Evolutionary conservation across 2,888 invertebrate genomes (phyloP).

Genomic region (Caradrina kadenii): DNA sequence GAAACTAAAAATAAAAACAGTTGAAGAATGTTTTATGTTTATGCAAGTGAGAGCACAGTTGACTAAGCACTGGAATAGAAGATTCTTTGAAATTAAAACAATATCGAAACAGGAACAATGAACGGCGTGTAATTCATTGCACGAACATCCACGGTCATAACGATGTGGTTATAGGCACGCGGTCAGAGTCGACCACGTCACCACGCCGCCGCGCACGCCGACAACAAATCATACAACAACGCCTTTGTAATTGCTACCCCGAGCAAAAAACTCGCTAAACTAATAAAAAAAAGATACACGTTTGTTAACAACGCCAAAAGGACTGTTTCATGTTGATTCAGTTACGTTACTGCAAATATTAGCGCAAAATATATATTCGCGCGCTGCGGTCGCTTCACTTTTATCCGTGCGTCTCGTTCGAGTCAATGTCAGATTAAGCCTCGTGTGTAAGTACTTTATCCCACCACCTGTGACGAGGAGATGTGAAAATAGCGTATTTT

Average conservation of each 20-base stretch:
- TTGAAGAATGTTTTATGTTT: constrained; percentile 7
- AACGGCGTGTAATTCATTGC: constrained; percentile 28
- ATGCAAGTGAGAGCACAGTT: constrained; percentile 4
- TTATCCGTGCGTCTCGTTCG: constrained; percentile 68
- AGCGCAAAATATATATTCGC: constrained; percentile 48
- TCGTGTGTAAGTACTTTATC: constrained; percentile 74
- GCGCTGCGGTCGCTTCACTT: constrained; percentile 37
- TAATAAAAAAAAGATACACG: constrained; percentile 51
- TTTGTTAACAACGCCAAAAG: constrained; percentile 52
- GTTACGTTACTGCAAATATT: constrained; percentile 49
- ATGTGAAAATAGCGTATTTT: constrained; percentile 64
- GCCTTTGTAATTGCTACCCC: constrained; percentile 60
- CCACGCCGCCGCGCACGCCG: constrained; percentile 16
- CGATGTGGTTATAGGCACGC: constrained; percentile 48
- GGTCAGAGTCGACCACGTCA: constrained; percentile 19
- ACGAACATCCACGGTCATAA: constrained; percentile 52
- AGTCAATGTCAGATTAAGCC: constrained; percentile 77
- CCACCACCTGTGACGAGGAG: constrained; percentile 74
- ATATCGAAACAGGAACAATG: constrained; percentile 5
- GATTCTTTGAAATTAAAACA: constrained; percentile 31
- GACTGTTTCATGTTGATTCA: constrained; percentile 50
- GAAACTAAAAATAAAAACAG: constrained; percentile 24
- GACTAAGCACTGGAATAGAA: neutral
- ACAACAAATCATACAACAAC: constrained; percentile 46
- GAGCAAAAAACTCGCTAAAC: constrained; percentile 44